Evolutionary conservation across 2,113 vertebrate species (phyloP).

Genomic region (Tympanuchus pallidicinctus): DNA sequence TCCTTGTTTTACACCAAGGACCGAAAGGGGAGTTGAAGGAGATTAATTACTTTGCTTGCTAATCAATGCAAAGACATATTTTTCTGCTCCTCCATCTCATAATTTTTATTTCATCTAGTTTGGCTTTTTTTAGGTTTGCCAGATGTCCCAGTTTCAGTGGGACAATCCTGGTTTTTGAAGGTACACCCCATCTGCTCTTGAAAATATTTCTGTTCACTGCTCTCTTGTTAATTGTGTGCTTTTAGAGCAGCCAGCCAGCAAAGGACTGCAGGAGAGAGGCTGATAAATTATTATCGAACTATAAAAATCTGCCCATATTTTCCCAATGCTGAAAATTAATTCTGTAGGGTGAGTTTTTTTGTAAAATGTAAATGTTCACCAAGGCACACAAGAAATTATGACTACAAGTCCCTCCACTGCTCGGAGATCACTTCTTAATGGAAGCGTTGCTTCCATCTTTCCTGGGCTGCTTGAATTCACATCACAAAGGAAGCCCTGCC

Average conservation of each 20-base stretch:
- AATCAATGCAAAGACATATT: conserved; percentile 81
- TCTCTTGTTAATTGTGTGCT: conserved; percentile 72
- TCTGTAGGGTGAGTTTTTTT: conserved; percentile 51
- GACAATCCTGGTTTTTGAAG: conserved; percentile 80
- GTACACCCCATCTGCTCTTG: conserved; percentile 80
- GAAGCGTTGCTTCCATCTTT: neutral
- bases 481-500: neutral
- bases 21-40: conserved; percentile 72
- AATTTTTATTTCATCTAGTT: conserved; percentile 82
- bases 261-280: conserved; percentile 66
- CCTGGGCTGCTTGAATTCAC: neutral
- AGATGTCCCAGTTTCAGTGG: conserved; percentile 80
- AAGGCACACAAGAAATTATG: conserved; percentile 30
- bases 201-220: conserved; percentile 79
- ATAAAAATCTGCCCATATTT: conserved; percentile 69
- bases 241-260: conserved; percentile 74
- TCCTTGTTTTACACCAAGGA: conserved; percentile 68
- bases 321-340: conserved; percentile 55
- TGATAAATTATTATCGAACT: conserved; percentile 76
- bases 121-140: conserved; percentile 77
- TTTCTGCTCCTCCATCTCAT: conserved; percentile 77
- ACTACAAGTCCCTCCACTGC: neutral
- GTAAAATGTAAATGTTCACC: conserved; percentile 52
- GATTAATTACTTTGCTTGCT: conserved; percentile 76
- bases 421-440: neutral